phyloP scores from a whole-genome alignment of 1,140 invertebrate species.

The Holcopasites calliopsidis region DNA sequence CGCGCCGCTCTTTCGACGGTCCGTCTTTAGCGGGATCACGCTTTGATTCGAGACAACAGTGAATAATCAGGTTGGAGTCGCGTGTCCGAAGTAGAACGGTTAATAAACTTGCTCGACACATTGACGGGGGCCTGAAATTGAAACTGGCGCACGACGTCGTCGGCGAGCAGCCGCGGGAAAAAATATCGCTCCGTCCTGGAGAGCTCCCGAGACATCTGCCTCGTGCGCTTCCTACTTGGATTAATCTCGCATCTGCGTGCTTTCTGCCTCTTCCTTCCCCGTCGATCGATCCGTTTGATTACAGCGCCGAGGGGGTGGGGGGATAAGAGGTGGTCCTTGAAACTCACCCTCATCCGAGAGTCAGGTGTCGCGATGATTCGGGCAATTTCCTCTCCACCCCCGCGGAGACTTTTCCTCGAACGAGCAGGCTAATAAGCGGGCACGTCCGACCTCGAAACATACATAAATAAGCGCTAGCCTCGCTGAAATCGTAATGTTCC shows the following conservation, averaged over 20 bases:
- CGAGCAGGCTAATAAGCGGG: constrained; percentile 40
- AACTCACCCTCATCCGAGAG: background rate
- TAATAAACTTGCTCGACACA: constrained; percentile 60
- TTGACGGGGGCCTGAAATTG: constrained; percentile 60
- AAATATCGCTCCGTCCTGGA: constrained; percentile 24
- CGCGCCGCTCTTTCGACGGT: background rate
- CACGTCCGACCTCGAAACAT: constrained; percentile 47
- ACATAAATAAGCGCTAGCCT: constrained; percentile 76
- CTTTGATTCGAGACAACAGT: no score
- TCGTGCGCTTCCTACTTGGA: constrained; percentile 7
- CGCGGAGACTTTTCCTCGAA: background rate
- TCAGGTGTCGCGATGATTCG: constrained; percentile 15
- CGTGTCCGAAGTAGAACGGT: background rate
- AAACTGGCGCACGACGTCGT: constrained; percentile 33
- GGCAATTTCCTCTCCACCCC: background rate
- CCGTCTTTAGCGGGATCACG: background rate
- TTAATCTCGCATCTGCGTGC: constrained; percentile 39
- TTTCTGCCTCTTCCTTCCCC: background rate
- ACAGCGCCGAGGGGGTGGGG: background rate
- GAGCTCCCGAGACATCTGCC: constrained; percentile 34
- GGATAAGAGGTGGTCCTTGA: no score
- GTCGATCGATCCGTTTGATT: background rate
- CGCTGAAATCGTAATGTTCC: constrained; percentile 73
- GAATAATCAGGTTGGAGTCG: background rate
- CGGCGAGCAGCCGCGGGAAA: constrained; percentile 14